Conservation (phyloP, 2,888 invertebrate species). For the Trachelus stipa region DNA sequence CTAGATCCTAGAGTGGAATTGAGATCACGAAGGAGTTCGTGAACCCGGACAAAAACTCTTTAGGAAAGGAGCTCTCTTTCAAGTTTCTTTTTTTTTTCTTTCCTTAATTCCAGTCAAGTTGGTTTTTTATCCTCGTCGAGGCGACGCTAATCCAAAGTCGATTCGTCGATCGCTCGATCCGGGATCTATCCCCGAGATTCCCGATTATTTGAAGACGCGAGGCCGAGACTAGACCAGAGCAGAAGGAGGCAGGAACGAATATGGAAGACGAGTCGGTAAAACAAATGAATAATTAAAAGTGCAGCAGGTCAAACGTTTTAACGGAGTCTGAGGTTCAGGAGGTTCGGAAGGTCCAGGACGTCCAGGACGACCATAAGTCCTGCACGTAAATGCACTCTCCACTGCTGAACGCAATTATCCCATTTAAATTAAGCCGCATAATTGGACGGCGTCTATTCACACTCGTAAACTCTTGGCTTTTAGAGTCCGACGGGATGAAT, state of each 20-base stretch:
- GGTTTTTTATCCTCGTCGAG: neutral
- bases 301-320: neutral
- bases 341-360: conserved; percentile 40
- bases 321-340: conserved; percentile 28
- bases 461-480: conserved; percentile 57
- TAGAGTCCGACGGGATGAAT: conserved; percentile 26
- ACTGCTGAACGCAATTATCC: conserved; percentile 60
- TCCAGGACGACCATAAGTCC: conserved; percentile 15
- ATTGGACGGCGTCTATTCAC: conserved; percentile 65
- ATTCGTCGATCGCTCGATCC: neutral
- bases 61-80: neutral
- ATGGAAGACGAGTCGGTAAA: neutral
- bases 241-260: neutral
- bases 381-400: conserved; percentile 24
- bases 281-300: conserved; percentile 12
- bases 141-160: neutral
- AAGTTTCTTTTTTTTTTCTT: neutral
- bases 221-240: neutral
- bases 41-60: conserved; percentile 1
- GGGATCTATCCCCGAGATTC: neutral
- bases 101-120: neutral
- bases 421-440: conserved; percentile 65
- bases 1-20: conserved; percentile 1
- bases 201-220: neutral
- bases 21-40: neutral